phyloP scores from a whole-genome alignment of 2,797 vertebrate genomes.

The Myotis planiceps region DNA sequence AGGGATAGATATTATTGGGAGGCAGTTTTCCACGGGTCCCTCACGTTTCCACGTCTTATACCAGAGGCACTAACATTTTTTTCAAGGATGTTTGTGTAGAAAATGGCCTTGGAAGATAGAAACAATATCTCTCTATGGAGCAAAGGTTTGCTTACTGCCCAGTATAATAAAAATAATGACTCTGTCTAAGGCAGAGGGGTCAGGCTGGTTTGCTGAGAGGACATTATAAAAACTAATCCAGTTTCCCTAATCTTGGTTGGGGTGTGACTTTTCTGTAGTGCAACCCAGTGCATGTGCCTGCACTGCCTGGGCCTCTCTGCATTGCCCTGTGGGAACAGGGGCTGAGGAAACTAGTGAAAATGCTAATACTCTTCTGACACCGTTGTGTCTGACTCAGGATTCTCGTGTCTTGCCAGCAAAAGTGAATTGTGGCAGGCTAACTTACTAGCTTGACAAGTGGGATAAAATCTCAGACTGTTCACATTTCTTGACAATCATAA shows the following conservation, averaged over 20 bases:
- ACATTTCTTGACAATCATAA: neutral
- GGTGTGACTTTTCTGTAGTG: neutral
- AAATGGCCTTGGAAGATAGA: neutral
- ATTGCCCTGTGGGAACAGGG: neutral
- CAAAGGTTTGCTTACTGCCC: conserved; percentile 17
- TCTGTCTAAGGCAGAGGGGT: neutral
- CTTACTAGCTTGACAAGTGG: neutral
- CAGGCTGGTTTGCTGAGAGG: neutral
- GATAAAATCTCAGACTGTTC: neutral
- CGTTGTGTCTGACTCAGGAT: neutral
- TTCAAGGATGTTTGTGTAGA: neutral
- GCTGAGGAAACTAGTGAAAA: neutral
- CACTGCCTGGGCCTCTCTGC: neutral
- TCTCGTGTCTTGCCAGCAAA: neutral
- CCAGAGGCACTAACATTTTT: neutral
- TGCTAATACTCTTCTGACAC: neutral
- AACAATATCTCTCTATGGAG: neutral
- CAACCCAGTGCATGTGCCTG: neutral
- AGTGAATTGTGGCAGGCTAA: neutral
- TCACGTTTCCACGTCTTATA: neutral
- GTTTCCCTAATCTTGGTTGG: neutral
- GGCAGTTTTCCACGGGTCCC: neutral
- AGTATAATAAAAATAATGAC: neutral
- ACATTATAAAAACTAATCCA: neutral
- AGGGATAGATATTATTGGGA: neutral